Conservation (phyloP, 2,113 vertebrate genomes). For the Oncorhynchus clarkii region DNA sequence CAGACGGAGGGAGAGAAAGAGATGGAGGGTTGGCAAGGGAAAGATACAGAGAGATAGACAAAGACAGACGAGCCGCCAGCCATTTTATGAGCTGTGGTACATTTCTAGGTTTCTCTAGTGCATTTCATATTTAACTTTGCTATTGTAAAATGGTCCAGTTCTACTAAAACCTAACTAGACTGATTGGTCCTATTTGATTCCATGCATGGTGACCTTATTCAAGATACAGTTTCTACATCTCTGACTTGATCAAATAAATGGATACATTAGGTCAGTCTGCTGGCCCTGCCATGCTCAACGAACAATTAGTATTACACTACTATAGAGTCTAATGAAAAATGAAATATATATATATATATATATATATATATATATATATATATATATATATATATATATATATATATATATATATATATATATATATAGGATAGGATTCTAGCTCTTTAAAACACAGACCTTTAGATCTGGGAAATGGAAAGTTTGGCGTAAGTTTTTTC, state of each 20-base stretch:
- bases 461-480: neutral
- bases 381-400: conserved; percentile 3
- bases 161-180: conserved; percentile 61
- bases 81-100: conserved; percentile 58
- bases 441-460: neutral
- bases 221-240: conserved; percentile 48
- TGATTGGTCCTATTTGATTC: conserved; percentile 74
- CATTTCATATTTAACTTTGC: conserved; percentile 63
- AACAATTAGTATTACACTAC: conserved; percentile 55
- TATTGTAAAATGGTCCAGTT: conserved; percentile 58
- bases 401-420: conserved; percentile 1
- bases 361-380: conserved; percentile 15
- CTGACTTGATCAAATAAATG: conserved; percentile 48
- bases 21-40: conserved; percentile 46
- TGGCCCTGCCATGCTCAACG: conserved; percentile 41
- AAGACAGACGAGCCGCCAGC: conserved; percentile 57
- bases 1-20: conserved; percentile 51
- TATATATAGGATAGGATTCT: neutral
- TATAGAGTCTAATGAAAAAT: conserved; percentile 29
- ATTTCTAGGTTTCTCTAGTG: conserved; percentile 57
- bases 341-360: neutral
- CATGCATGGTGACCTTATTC: conserved; percentile 60
- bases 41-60: conserved; percentile 46
- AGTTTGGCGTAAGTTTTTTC: neutral
- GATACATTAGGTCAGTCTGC: conserved; percentile 61